phyloP scores from a whole-genome alignment of 1,140 invertebrate genomes.

The Elysia chlorotica region DNA sequence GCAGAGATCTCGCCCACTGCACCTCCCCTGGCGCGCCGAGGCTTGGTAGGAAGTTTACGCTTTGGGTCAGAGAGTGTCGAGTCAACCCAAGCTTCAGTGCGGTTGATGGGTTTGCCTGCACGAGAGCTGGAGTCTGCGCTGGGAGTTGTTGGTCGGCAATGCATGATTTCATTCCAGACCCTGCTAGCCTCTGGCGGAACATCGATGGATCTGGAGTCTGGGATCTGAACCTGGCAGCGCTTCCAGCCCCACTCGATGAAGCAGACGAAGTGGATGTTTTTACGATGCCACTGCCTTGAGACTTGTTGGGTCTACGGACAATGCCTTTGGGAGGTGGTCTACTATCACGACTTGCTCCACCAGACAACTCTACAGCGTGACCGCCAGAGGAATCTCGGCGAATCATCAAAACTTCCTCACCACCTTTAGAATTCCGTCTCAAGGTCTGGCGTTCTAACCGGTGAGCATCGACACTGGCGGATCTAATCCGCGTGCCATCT shows the following conservation, averaged over 20 bases:
- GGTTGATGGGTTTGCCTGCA: constrained; percentile 27
- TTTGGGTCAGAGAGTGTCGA: constrained; percentile 36
- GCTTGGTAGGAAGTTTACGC: constrained; percentile 26
- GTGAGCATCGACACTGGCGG: constrained; percentile 7
- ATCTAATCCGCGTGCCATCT: not conserved
- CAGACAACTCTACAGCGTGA: constrained; percentile 12
- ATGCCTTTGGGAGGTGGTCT: not conserved
- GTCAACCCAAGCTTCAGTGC: constrained; percentile 52
- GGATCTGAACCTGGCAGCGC: constrained; percentile 3
- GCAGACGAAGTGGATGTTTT: not conserved
- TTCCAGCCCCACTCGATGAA: not conserved
- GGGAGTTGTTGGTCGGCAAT: no score
- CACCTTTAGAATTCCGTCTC: not conserved
- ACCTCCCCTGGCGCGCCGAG: constrained; percentile 37
- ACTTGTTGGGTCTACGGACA: no score
- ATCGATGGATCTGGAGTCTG: constrained; percentile 24
- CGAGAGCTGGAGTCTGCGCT: not conserved
- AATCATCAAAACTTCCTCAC: constrained; percentile 22
- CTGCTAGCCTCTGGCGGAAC: not conserved
- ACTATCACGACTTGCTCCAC: not conserved
- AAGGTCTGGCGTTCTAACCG: constrained; percentile 10
- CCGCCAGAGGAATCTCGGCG: not conserved
- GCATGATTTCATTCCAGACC: not conserved
- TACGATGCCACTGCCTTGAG: no score
- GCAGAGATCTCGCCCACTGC: constrained; percentile 16